A percentile compares a stretch with the other conserved stretches of the same genome.
These are phyloP conservation scores for Ypsolopha sequella DNA, from an alignment of 2,888 invertebrate species.

Conservation along the genomic window DNA sequence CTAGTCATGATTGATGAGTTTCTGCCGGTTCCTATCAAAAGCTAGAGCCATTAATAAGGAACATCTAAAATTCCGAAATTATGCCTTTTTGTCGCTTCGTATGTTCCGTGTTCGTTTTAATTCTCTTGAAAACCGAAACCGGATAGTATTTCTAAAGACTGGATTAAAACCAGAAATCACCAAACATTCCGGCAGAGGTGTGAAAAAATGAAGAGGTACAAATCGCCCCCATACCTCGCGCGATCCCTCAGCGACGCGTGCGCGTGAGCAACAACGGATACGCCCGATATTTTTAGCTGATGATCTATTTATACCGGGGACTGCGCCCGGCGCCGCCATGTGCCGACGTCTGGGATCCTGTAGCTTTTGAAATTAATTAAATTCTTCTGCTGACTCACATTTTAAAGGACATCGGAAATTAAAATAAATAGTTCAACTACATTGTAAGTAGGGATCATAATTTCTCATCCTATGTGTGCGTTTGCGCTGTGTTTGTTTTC, in stretches of 20 bases:
- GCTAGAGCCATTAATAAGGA: no score
- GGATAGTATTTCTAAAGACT: no score
- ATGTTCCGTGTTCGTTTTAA: no score
- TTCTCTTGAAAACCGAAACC: no score
- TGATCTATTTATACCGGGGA: constrained; percentile 55
- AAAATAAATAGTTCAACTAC: neutral
- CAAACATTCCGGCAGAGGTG: constrained; percentile 4
- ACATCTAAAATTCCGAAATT: no score
- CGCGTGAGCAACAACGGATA: constrained; percentile 47
- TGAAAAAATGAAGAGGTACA: constrained; percentile 8
- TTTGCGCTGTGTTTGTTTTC: no score
- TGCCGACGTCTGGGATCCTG: constrained; percentile 50
- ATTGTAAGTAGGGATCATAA: no score
- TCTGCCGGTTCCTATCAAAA: constrained; percentile 13
- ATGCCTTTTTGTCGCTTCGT: no score
- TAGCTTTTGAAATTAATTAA: constrained; percentile 45
- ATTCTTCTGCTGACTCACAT: constrained; percentile 40
- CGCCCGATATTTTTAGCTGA: constrained; percentile 54
- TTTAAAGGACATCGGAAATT: constrained; percentile 15
- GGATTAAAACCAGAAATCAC: neutral
- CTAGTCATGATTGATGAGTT: constrained; percentile 39
- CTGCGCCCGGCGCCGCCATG: constrained; percentile 54
- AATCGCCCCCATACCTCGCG: neutral
- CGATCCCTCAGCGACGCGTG: constrained; percentile 33
- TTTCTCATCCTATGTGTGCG: no score